phyloP scores from a whole-genome alignment of 2,797 vertebrate genomes.

The Balearica regulorum region DNA sequence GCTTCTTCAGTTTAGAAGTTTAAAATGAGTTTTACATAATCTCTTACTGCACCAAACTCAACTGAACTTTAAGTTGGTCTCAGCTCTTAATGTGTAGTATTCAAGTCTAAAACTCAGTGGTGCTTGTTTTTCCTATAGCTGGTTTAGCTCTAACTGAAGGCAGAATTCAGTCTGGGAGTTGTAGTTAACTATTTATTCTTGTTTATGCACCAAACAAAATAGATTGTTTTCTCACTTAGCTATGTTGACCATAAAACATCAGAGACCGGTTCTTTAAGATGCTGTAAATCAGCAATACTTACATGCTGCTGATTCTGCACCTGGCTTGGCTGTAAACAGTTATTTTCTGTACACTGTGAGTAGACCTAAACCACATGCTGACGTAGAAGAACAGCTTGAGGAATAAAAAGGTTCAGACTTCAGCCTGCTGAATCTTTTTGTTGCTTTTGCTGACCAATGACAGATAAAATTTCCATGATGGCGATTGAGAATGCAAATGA shows the following conservation, averaged over 20 bases:
- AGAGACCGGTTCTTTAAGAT: background rate
- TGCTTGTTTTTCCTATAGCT: background rate
- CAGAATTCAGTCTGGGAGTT: background rate
- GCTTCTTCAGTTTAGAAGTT: background rate
- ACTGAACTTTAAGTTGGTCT: background rate
- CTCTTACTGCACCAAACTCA: background rate
- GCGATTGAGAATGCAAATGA: background rate
- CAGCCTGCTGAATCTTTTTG: background rate
- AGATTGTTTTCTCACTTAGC: background rate
- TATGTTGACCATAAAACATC: background rate
- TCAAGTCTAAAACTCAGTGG: background rate
- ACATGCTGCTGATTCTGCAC: background rate
- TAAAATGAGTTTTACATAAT: background rate
- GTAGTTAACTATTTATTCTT: background rate
- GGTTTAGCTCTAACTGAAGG: background rate
- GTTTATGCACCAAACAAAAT: background rate
- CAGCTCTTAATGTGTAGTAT: background rate
- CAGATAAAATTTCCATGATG: background rate
- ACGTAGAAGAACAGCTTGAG: background rate
- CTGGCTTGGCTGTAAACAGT: background rate
- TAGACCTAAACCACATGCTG: background rate
- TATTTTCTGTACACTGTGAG: background rate
- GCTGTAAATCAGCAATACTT: background rate
- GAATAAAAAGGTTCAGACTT: background rate
- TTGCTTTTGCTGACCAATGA: background rate